phyloP scores from a whole-genome alignment of 2,797 vertebrate species.

The Lerista edwardsae region DNA sequence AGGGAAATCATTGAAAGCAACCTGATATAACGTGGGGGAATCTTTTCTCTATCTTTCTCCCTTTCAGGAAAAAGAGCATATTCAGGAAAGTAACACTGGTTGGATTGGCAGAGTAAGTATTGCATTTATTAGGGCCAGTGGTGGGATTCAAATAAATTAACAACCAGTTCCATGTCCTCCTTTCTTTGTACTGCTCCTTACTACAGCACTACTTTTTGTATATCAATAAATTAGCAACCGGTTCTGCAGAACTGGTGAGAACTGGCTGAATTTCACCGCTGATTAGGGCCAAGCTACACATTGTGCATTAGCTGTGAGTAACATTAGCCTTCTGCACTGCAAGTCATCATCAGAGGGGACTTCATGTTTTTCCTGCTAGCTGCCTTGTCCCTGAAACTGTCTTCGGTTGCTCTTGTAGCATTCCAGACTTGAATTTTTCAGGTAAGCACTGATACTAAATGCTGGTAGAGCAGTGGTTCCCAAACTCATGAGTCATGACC shows the following conservation, averaged over 20 bases:
- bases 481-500: too few relatives aligned
- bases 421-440: neutral
- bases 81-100: constrained; percentile 86
- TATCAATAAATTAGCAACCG: too few relatives aligned
- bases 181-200: too few relatives aligned
- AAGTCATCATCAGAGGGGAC: neutral
- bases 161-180: too few relatives aligned
- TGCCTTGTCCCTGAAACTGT: neutral
- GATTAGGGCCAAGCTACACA: neutral
- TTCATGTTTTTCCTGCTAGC: neutral
- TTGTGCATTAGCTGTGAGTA: neutral
- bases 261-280: too few relatives aligned
- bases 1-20: neutral
- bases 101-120: constrained; percentile 95
- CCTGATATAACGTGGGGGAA: neutral
- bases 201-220: too few relatives aligned
- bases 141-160: too few relatives aligned
- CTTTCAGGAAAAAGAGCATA: constrained; percentile 73
- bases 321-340: neutral
- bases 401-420: neutral
- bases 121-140: constrained; percentile 44
- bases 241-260: too few relatives aligned
- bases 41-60: constrained; percentile 47
- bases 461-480: too few relatives aligned
- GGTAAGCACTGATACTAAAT: neutral